Conservation (phyloP, 23 tunicate species). For the Phallusia fumigata region DNA sequence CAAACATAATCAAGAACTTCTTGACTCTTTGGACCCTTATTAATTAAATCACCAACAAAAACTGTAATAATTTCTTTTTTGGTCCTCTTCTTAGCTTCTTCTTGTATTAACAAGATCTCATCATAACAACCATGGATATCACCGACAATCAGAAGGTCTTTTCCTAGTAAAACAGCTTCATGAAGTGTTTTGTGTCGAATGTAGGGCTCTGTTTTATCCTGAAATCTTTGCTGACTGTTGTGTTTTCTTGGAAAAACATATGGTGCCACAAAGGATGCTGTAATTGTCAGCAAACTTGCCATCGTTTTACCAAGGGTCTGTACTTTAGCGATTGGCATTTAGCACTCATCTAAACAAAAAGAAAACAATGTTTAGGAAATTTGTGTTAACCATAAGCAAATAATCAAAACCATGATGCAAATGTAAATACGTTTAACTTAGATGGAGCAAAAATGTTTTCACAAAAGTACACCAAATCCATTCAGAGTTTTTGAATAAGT, state of each 20-base stretch:
- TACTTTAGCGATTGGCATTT: too few species aligned
- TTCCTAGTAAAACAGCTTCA: slow-evolving; percentile 27
- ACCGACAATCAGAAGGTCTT: slow-evolving; percentile 73
- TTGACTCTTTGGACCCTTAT: slow-evolving; percentile 86
- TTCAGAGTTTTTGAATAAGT: too few species aligned
- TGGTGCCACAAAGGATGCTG: background rate
- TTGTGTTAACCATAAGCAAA: too few species aligned
- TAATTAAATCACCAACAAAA: slow-evolving; percentile 89
- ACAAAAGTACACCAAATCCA: too few species aligned
- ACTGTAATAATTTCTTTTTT: slow-evolving; percentile 34
- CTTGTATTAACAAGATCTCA: slow-evolving; percentile 35
- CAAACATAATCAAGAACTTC: slow-evolving; percentile 52
- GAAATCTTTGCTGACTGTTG: background rate
- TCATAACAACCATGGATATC: slow-evolving; percentile 87
- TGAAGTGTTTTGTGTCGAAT: slow-evolving; percentile 48
- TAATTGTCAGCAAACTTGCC: background rate
- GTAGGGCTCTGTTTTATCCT: slow-evolving; percentile 39
- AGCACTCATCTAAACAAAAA: too few species aligned
- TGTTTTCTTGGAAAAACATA: background rate
- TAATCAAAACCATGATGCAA: too few species aligned
- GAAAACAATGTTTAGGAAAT: too few species aligned
- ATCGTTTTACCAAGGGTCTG: background rate
- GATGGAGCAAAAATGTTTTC: too few species aligned
- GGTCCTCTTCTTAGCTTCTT: slow-evolving; percentile 12
- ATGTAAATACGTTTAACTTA: too few species aligned